phyloP scores from a whole-genome alignment of 2,113 vertebrate species.

The Poeciliopsis turrubarensis region DNA sequence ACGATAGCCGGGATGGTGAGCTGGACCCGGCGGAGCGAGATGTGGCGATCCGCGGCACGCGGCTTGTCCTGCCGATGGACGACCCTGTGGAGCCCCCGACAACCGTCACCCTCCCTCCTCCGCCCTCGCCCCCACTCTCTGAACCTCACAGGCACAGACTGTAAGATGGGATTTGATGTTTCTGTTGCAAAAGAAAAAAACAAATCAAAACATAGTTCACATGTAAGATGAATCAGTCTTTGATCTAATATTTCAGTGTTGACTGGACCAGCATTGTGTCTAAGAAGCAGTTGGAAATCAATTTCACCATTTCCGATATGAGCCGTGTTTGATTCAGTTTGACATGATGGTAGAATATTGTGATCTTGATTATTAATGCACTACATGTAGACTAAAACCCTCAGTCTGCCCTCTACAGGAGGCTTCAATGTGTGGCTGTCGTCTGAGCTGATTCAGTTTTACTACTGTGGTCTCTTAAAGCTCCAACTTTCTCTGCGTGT shows the following conservation, averaged over 20 bases:
- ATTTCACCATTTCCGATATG: conserved; percentile 6
- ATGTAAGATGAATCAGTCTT: background rate
- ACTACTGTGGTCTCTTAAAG: conserved; percentile 27
- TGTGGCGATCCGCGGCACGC: conserved; percentile 88
- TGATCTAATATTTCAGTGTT: background rate
- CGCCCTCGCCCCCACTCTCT: conserved; percentile 68
- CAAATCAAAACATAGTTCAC: conserved; percentile 4
- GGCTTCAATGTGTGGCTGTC: background rate
- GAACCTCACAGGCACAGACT: conserved; percentile 73
- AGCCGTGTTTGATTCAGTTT: conserved; percentile 30
- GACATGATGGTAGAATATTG: background rate
- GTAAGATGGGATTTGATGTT: conserved; percentile 38
- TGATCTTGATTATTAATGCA: conserved; percentile 24
- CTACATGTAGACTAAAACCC: conserved; percentile 27
- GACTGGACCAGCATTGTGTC: conserved; percentile 8
- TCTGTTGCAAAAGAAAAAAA: background rate
- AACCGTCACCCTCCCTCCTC: conserved; percentile 73
- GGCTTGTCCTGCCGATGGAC: conserved; percentile 90
- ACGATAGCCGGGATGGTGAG: conserved; percentile 87
- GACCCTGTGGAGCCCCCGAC: conserved; percentile 83
- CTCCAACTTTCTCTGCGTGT: background rate
- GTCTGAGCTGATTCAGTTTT: conserved; percentile 10
- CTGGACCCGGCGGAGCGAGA: conserved; percentile 86
- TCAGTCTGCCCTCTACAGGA: conserved; percentile 1
- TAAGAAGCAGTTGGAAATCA: background rate